Conservation (phyloP, 1,140 invertebrate species). For the Pogonomyrmex californicus region DNA sequence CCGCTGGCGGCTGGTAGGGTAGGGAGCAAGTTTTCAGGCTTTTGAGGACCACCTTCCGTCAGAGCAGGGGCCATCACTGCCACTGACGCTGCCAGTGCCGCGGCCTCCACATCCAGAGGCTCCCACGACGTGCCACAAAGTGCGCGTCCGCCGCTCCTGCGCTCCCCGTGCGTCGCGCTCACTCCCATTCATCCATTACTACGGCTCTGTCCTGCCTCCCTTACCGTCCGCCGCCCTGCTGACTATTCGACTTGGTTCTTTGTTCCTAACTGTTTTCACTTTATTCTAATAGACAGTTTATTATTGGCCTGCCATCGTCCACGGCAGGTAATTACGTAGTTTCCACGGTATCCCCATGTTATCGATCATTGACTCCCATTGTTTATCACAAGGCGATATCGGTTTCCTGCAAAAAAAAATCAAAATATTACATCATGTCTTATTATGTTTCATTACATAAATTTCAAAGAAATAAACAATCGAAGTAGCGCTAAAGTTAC, state of each 20-base stretch:
- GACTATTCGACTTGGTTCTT: slow-evolving; percentile 16
- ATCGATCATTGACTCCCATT: slow-evolving; percentile 29
- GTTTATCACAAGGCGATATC: slow-evolving; percentile 24
- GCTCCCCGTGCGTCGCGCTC: slow-evolving; percentile 86
- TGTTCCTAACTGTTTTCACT: not conserved
- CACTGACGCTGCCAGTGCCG: slow-evolving; percentile 88
- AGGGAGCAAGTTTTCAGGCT: slow-evolving; percentile 86
- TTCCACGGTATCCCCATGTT: slow-evolving; percentile 35
- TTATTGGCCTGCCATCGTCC: slow-evolving; percentile 25
- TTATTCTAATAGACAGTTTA: slow-evolving; percentile 34
- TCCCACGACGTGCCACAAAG: slow-evolving; percentile 78
- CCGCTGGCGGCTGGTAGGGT: slow-evolving; percentile 83
- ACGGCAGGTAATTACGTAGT: slow-evolving; percentile 41
- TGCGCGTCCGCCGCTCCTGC: slow-evolving; percentile 79
- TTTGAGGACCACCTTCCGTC: slow-evolving; percentile 90
- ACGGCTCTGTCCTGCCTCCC: slow-evolving; percentile 60
- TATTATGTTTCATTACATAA: not conserved
- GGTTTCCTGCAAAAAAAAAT: slow-evolving; percentile 41
- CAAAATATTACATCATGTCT: slow-evolving; percentile 14
- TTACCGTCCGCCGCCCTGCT: slow-evolving; percentile 37
- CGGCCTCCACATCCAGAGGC: slow-evolving; percentile 87
- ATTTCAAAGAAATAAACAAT: not conserved
- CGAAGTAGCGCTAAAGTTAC: not conserved
- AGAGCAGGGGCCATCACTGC: slow-evolving; percentile 92
- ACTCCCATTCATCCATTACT: slow-evolving; percentile 89